phyloP scores from a whole-genome alignment of 1,140 invertebrate genomes.

The Adoxophyes honmai region DNA sequence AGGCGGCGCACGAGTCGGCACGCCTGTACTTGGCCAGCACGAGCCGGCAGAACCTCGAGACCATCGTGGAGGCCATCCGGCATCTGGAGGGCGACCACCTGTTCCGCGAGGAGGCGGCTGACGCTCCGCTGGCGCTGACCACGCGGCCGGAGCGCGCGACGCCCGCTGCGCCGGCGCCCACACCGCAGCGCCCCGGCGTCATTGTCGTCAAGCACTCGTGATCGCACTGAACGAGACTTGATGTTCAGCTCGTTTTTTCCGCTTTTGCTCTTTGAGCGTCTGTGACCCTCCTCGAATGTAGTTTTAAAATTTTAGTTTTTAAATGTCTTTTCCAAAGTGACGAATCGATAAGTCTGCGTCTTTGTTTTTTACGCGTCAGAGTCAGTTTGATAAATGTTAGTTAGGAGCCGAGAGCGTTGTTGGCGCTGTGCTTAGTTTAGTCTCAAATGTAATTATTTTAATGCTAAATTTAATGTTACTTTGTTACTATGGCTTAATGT shows the following conservation, averaged over 20 bases:
- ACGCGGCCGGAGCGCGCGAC: slow-evolving; percentile 78
- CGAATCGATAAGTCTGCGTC: slow-evolving; percentile 74
- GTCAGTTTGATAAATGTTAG: slow-evolving; percentile 41
- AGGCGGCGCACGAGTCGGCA: slow-evolving; percentile 78
- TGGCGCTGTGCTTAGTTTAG: slow-evolving; percentile 70
- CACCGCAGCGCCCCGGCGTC: slow-evolving; percentile 84
- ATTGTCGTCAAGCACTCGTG: slow-evolving; percentile 91
- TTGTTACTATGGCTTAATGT: slow-evolving; percentile 49
- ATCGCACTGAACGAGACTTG: slow-evolving; percentile 63
- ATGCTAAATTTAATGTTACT: slow-evolving; percentile 42
- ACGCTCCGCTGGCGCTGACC: slow-evolving; percentile 86
- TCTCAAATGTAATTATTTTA: slow-evolving; percentile 62
- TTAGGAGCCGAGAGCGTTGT: slow-evolving; percentile 46
- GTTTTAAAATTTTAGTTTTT: slow-evolving; percentile 68
- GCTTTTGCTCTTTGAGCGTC: slow-evolving; percentile 49
- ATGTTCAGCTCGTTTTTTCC: slow-evolving; percentile 43
- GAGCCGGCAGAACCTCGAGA: slow-evolving; percentile 95
- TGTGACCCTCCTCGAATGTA: slow-evolving; percentile 70
- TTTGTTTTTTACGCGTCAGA: slow-evolving; percentile 59
- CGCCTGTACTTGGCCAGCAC: slow-evolving; percentile 86
- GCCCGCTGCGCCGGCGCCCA: slow-evolving; percentile 15
- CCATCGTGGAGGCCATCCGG: slow-evolving; percentile 97
- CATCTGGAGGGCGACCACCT: slow-evolving; percentile 96
- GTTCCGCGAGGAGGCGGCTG: slow-evolving; percentile 86
- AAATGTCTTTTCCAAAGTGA: slow-evolving; percentile 74